Evolutionary conservation across 2,113 vertebrate species (phyloP).

Genomic region (Hiodon tergisus): DNA sequence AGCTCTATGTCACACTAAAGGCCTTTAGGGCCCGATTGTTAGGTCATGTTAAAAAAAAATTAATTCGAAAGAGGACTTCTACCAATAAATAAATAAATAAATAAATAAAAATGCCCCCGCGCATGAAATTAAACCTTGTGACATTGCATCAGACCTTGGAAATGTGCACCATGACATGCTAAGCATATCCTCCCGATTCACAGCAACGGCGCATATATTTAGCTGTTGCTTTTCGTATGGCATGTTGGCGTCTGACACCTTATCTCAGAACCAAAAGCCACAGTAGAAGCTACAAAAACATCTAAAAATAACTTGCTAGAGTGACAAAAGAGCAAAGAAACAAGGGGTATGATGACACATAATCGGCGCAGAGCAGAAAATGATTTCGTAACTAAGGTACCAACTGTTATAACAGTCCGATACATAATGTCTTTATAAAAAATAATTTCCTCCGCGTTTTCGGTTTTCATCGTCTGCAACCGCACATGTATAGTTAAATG

Average conservation of each 20-base stretch:
- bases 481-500: no score
- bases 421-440: background rate
- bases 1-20: no score
- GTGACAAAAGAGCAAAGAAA: background rate
- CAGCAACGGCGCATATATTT: conserved; percentile 15
- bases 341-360: background rate
- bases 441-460: no score
- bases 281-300: conserved; percentile 6
- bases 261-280: conserved; percentile 1
- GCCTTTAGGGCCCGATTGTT: no score
- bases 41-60: no score
- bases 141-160: no score
- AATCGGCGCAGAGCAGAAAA: background rate
- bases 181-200: background rate
- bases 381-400: background rate
- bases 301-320: conserved; percentile 11
- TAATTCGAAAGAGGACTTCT: no score
- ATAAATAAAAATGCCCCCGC: no score
- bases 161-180: background rate
- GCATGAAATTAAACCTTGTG: no score
- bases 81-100: no score
- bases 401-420: no score
- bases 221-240: conserved; percentile 10
- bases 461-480: no score
- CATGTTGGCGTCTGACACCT: conserved; percentile 7